Evolutionary conservation across 2,797 vertebrate species (phyloP).

Genomic region (Cyclura pinguis): DNA sequence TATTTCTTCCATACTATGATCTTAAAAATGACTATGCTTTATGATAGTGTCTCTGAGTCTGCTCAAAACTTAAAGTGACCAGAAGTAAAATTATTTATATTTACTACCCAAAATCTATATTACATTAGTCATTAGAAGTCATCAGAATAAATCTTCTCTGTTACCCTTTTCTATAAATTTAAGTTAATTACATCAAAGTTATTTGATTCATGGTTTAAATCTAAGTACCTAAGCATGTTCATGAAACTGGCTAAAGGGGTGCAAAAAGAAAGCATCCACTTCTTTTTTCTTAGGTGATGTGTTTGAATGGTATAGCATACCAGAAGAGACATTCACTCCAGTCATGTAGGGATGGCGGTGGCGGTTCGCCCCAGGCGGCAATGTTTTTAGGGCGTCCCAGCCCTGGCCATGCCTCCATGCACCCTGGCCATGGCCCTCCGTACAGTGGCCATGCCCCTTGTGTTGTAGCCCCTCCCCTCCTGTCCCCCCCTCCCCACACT

Average conservation of each 20-base stretch:
- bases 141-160: neutral
- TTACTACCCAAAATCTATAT: neutral
- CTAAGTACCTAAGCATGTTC: neutral
- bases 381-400: no score
- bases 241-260: neutral
- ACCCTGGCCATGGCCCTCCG: no score
- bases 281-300: neutral
- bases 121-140: neutral
- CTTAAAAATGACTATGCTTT: neutral
- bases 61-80: neutral
- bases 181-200: neutral
- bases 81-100: neutral
- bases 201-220: neutral
- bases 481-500: no score
- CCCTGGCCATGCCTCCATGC: no score
- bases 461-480: no score
- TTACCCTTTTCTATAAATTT: neutral
- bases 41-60: neutral
- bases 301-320: no score
- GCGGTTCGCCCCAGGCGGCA: no score
- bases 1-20: neutral
- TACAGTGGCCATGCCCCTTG: no score
- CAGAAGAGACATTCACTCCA: neutral
- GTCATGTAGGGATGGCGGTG: no score
- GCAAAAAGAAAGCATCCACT: neutral